Evolutionary conservation across 2,113 vertebrate genomes (phyloP).

Genomic region (Xenotilapia flavipinnis): DNA sequence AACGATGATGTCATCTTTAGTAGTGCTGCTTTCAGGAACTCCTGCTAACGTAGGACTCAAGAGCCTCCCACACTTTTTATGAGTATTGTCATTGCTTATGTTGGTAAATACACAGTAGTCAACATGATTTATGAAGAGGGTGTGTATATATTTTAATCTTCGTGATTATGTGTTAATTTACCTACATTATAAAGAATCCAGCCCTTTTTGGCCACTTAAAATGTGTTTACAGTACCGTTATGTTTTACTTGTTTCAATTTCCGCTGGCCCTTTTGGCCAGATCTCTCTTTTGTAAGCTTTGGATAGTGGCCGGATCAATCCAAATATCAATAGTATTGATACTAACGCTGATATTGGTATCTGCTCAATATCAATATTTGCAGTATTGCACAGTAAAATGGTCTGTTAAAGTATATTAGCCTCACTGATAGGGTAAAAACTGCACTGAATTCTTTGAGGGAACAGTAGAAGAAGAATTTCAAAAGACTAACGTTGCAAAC

Average conservation of each 20-base stretch:
- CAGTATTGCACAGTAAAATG: neutral
- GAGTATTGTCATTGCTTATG: neutral
- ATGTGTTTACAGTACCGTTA: neutral
- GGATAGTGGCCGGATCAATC: neutral
- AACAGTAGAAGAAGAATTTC: neutral
- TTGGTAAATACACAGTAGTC: neutral
- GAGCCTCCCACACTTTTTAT: neutral
- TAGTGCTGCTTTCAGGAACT: conserved; percentile 16
- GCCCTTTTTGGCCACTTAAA: neutral
- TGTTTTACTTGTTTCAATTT: neutral
- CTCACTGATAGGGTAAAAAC: neutral
- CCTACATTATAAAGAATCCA: neutral
- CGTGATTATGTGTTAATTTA: neutral
- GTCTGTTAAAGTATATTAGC: neutral
- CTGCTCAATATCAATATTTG: neutral
- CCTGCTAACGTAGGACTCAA: neutral
- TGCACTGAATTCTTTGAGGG: neutral
- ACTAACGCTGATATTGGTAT: neutral
- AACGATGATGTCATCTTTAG: conserved; percentile 26
- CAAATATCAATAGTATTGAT: neutral
- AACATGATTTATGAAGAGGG: neutral
- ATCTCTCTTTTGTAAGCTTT: neutral
- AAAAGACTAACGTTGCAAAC: neutral
- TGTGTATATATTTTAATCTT: neutral
- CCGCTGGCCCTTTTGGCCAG: neutral